phyloP scores from a whole-genome alignment of 2,888 invertebrate species.

The Tortrix viridana region DNA sequence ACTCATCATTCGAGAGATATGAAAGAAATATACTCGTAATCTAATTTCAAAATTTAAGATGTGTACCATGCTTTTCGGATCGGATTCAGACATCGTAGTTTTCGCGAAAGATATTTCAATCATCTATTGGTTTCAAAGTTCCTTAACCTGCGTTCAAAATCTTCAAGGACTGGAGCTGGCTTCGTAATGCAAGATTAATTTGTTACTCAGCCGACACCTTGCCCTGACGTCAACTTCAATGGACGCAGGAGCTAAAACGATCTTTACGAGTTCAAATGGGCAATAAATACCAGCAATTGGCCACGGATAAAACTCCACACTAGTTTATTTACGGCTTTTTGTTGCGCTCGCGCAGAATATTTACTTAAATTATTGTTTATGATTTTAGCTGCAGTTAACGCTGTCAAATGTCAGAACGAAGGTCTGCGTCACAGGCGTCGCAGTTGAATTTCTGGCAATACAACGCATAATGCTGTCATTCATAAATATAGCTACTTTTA shows the following conservation, averaged over 20 bases:
- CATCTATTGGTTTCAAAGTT: too few relatives aligned
- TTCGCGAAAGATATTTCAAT: too few relatives aligned
- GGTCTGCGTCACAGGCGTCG: background rate
- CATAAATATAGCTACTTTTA: too few relatives aligned
- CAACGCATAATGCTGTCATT: too few relatives aligned
- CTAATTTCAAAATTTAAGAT: too few relatives aligned
- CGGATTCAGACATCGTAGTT: too few relatives aligned
- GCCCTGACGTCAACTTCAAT: conserved; percentile 32
- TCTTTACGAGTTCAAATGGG: conserved; percentile 38
- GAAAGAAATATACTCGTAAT: too few relatives aligned
- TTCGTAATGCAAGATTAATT: conserved; percentile 15
- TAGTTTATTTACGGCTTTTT: conserved; percentile 30
- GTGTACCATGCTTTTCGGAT: too few relatives aligned
- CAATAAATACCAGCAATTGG: conserved; percentile 35
- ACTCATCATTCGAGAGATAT: too few relatives aligned
- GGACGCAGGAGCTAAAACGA: conserved; percentile 35
- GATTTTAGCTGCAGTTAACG: background rate
- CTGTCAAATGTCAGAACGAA: conserved; percentile 14
- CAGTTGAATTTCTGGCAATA: too few relatives aligned
- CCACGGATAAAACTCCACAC: conserved; percentile 30
- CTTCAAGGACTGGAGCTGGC: background rate
- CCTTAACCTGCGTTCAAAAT: background rate
- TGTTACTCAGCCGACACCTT: conserved; percentile 17
- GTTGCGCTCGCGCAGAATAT: conserved; percentile 11
- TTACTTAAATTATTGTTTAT: background rate